Evolutionary conservation across 2,113 vertebrate genomes (phyloP).

Genomic region (Ptilorrhoa leucosticta): DNA sequence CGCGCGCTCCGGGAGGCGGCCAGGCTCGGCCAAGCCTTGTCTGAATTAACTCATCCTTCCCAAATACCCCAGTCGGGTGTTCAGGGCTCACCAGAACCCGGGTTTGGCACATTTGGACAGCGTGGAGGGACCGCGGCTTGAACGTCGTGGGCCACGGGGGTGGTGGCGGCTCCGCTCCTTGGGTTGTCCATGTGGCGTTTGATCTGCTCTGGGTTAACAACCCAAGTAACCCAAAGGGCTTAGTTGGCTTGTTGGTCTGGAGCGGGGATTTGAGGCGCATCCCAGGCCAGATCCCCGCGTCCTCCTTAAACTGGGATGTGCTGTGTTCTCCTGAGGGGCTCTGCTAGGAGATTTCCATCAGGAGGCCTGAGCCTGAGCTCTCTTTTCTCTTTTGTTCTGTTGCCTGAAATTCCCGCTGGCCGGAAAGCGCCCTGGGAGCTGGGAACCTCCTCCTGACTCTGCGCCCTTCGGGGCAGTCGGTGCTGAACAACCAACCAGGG

Average conservation of each 20-base stretch:
- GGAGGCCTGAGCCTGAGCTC: not conserved
- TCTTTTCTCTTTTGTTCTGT: not conserved
- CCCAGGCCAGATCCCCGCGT: not conserved
- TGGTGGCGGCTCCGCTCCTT: not conserved
- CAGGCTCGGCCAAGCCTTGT: accelerated
- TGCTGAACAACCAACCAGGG: accelerated
- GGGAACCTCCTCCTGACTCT: not conserved
- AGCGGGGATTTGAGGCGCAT: not conserved
- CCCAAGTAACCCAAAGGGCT: not conserved
- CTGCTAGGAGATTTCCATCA: not conserved
- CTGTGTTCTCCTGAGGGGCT: accelerated
- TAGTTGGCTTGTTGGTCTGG: not conserved
- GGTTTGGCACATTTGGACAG: accelerated
- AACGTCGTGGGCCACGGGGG: accelerated
- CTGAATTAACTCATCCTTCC: accelerated
- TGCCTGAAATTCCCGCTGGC: accelerated
- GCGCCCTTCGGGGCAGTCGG: accelerated
- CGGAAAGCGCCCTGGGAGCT: too few species aligned
- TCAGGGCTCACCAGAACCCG: accelerated
- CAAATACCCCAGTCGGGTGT: accelerated
- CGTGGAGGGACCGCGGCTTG: accelerated
- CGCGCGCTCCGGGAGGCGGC: accelerated
- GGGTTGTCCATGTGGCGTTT: not conserved
- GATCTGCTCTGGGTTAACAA: not conserved
- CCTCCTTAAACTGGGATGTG: not conserved